Evolutionary conservation across 2,113 vertebrate species (phyloP).

Genomic region (Aleadryas rufinucha): DNA sequence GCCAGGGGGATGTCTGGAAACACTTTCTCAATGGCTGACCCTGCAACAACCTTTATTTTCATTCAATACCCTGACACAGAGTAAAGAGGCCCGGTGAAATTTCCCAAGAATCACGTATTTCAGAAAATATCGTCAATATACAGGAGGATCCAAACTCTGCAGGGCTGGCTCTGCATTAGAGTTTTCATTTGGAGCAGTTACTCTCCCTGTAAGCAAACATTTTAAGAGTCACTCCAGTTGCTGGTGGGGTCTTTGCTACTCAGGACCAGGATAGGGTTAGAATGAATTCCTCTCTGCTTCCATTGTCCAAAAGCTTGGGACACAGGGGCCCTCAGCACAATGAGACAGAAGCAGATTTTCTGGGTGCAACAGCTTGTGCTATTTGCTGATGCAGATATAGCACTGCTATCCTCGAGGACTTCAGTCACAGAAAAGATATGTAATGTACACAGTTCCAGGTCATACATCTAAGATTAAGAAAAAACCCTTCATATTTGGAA

Average conservation of each 20-base stretch:
- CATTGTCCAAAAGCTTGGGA: not conserved
- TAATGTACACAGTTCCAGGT: not conserved
- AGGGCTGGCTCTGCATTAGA: accelerated
- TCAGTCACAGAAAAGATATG: not conserved
- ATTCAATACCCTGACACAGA: not conserved
- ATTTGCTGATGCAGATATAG: not conserved
- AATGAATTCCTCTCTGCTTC: not conserved
- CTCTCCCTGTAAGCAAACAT: not conserved
- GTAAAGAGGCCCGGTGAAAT: not conserved
- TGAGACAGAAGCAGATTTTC: not conserved
- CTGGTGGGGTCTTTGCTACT: not conserved
- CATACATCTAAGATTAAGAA: not conserved
- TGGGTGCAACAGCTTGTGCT: not conserved
- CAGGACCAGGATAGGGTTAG: not conserved
- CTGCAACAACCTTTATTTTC: not conserved
- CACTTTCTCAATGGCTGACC: not conserved
- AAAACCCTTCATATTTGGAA: not conserved
- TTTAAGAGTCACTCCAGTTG: not conserved
- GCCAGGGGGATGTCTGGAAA: not conserved
- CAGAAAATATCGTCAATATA: not conserved
- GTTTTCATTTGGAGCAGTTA: not conserved
- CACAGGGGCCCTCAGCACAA: not conserved
- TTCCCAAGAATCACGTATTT: not conserved
- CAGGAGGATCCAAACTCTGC: not conserved
- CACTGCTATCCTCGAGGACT: not conserved